phyloP scores from a whole-genome alignment of 2,113 vertebrate species.

The Limanda limanda region DNA sequence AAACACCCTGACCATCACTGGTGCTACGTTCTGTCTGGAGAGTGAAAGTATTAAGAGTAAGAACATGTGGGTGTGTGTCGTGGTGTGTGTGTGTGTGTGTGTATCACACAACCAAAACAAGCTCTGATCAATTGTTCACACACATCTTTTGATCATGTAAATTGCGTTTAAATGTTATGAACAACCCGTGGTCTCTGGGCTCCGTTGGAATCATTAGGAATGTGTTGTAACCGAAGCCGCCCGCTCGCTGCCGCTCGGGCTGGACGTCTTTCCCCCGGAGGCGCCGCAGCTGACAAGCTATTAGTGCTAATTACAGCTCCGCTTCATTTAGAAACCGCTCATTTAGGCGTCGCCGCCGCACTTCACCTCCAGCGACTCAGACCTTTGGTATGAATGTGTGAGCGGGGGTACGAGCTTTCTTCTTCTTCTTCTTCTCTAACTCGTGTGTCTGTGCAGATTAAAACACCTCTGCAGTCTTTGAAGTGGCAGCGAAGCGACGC shows the following conservation, averaged over 20 bases:
- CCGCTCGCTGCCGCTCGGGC: slow-evolving; percentile 62
- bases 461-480: slow-evolving; percentile 63
- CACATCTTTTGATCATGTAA: slow-evolving; percentile 62
- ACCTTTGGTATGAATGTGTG: slow-evolving; percentile 45
- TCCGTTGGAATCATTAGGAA: slow-evolving; percentile 66
- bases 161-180: slow-evolving; percentile 61
- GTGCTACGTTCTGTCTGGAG: slow-evolving; percentile 4
- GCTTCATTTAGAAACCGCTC: slow-evolving; percentile 79
- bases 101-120: slow-evolving; percentile 29
- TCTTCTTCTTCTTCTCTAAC: slow-evolving; percentile 21
- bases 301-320: slow-evolving; percentile 82
- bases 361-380: slow-evolving; percentile 71
- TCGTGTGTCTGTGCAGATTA: slow-evolving; percentile 55
- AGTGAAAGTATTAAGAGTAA: background rate
- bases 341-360: slow-evolving; percentile 67
- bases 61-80: background rate
- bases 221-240: slow-evolving; percentile 66
- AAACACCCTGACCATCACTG: slow-evolving; percentile 29
- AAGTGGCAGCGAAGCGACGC: slow-evolving; percentile 41
- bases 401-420: slow-evolving; percentile 17
- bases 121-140: slow-evolving; percentile 40
- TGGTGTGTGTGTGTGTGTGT: background rate
- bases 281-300: slow-evolving; percentile 72
- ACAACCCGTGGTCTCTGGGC: slow-evolving; percentile 50
- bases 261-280: slow-evolving; percentile 72